Base-by-base conservation (phyloP, 1,140 invertebrate genomes). In the Penaeus chinensis region DNA sequence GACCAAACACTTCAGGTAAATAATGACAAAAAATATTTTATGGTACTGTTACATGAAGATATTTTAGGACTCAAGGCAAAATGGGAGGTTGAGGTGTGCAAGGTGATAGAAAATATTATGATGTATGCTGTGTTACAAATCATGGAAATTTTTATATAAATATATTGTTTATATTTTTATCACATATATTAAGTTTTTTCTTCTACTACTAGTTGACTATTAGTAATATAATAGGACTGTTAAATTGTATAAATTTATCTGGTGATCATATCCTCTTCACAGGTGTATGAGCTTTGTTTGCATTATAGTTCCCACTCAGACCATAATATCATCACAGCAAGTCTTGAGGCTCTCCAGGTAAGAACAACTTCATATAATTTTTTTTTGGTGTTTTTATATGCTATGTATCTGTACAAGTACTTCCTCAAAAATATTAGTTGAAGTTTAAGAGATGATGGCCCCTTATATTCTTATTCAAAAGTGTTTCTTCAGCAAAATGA, bases 261-360 rank as follows among this genome's bases (percentile, higher is more conserved):
- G 84, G 77, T 47, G 63, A 88, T 65, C 27, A 66, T 32, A 88
- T 42, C 37, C 91, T 84, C 91, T 77, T 91, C 91, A 7, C 92
- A 97, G 95, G 93, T 98, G 24, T 97, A 97, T 92, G 95, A 97
- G 92, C 92, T 97, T n/a, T 95, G 96, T 91, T 91, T 98, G 27
- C 93, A 95, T 91, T 96, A 95, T 91, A 93, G 94, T 54, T 93
- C 94, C 82, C 94, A 95, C 91, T 92, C 92, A 3, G 96, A 97
- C 92, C 96, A 97, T 91, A 97, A 97, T 92, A 94, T 97, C n/a
- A 94, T 97, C 81, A 97, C 96, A 89, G 94, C 96, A 13, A 94
- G 96, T 27, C 93, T 98, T 89, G 97, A 98, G 93, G 95, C 96
- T 47, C 92, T 98, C 20, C 87, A 89, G 84, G 89, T 90, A 54